Evolutionary conservation across 2,888 invertebrate genomes (phyloP).

Genomic region (Drosophila villosipedis): DNA sequence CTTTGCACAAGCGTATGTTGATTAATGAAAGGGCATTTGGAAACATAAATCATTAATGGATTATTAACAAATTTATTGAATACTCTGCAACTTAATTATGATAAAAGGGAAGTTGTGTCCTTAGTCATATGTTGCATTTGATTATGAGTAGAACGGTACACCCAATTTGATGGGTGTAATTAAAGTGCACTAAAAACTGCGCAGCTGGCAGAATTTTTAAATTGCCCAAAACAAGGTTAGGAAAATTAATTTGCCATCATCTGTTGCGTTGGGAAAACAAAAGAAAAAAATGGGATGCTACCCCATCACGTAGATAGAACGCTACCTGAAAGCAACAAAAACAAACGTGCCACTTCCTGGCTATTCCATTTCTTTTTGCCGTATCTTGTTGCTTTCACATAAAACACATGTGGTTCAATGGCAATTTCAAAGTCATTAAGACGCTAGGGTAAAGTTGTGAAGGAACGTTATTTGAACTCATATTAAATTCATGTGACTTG

Average conservation of each 20-base stretch:
- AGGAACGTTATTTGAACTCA: slow-evolving; percentile 38
- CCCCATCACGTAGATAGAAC: slow-evolving; percentile 2
- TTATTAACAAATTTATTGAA: background rate
- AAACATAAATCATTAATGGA: slow-evolving; percentile 20
- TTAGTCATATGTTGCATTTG: background rate
- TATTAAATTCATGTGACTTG: slow-evolving; percentile 44
- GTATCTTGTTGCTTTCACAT: slow-evolving; percentile 21
- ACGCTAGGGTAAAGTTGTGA: slow-evolving; percentile 38
- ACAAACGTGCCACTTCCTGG: slow-evolving; percentile 38
- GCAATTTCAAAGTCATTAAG: slow-evolving; percentile 76
- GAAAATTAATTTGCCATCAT: slow-evolving; percentile 45
- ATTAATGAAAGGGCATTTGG: slow-evolving; percentile 16
- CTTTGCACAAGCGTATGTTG: slow-evolving; percentile 13
- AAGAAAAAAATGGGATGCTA: background rate
- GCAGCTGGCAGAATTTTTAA: background rate
- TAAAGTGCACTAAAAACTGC: background rate
- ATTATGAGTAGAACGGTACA: background rate
- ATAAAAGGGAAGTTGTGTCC: too few species aligned
- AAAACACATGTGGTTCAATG: slow-evolving; percentile 17
- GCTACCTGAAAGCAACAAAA: slow-evolving; percentile 25
- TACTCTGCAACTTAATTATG: background rate
- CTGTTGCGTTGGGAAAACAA: background rate
- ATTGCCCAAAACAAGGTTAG: slow-evolving; percentile 1
- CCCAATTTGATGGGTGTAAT: background rate
- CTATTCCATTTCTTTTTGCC: slow-evolving; percentile 1